Evolutionary conservation across 1,140 invertebrate genomes (phyloP).

Genomic region (Achatina immaculata): DNA sequence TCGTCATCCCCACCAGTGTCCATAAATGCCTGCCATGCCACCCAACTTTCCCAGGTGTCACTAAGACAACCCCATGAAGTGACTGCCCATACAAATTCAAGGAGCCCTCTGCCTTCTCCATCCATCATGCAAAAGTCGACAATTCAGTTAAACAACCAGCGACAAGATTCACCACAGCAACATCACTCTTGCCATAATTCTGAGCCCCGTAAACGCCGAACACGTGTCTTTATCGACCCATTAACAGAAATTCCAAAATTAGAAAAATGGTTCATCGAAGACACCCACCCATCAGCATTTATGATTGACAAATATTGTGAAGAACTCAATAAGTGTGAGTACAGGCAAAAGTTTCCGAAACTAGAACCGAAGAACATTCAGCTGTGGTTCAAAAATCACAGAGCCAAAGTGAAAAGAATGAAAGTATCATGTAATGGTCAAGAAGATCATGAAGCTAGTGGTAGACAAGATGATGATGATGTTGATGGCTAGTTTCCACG

Average conservation of each 20-base stretch:
- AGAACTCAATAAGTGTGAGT: conserved; percentile 89
- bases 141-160: conserved; percentile 35
- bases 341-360: conserved; percentile 95
- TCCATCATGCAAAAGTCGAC: conserved; percentile 26
- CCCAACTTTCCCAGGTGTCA: conserved; percentile 38
- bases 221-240: conserved; percentile 98
- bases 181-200: conserved; percentile 33
- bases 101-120: conserved; percentile 35
- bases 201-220: conserved; percentile 79
- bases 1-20: conserved; percentile 39
- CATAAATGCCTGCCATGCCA: conserved; percentile 30
- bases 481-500: background rate
- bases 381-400: conserved; percentile 91
- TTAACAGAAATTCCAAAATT: conserved; percentile 96
- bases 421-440: conserved; percentile 22
- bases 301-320: conserved; percentile 97
- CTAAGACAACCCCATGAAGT: background rate
- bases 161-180: conserved; percentile 41
- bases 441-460: background rate
- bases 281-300: conserved; percentile 97
- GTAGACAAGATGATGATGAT: conserved; percentile 7
- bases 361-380: conserved; percentile 98
- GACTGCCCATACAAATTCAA: conserved; percentile 17
- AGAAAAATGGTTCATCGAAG: conserved; percentile 95
- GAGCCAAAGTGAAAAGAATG: conserved; percentile 93